Evolutionary conservation across 92 coral and sea anemone species (phyloP).

Genomic region (Porites divaricata): DNA sequence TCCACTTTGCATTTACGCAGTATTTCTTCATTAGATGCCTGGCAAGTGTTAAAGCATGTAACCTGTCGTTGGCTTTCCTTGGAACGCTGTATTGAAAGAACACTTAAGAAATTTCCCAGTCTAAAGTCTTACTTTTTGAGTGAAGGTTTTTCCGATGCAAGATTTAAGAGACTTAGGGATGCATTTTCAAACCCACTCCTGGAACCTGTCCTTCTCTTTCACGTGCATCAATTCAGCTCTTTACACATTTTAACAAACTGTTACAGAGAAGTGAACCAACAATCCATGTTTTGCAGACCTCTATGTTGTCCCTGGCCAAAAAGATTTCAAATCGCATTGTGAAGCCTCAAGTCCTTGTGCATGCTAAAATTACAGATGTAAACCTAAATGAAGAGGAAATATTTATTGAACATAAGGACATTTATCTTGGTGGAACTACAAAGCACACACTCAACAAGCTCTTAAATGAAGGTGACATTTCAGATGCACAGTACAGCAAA

Average conservation of each 20-base stretch:
- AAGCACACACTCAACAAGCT: conserved; percentile 37
- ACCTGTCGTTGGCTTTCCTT: conserved; percentile 46
- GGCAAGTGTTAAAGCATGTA: conserved; percentile 46
- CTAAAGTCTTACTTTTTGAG: conserved; percentile 48
- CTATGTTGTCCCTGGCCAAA: conserved; percentile 39
- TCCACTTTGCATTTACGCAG: too few relatives aligned
- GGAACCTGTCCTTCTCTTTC: conserved; percentile 50
- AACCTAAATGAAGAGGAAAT: too few relatives aligned
- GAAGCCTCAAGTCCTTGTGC: conserved; percentile 22
- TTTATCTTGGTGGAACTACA: conserved; percentile 36
- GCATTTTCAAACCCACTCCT: too few relatives aligned
- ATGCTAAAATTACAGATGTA: too few relatives aligned
- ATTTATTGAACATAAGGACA: too few relatives aligned
- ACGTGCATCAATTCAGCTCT: conserved; percentile 51
- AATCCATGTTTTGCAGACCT: conserved; percentile 23
- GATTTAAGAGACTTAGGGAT: too few relatives aligned
- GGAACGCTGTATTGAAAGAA: conserved; percentile 51
- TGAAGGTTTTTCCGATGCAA: too few relatives aligned
- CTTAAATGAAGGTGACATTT: conserved; percentile 33
- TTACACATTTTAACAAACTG: conserved; percentile 51
- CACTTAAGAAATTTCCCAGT: conserved; percentile 53
- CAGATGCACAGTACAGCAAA: conserved; percentile 29
- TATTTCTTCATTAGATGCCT: too few relatives aligned
- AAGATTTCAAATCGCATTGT: conserved; percentile 45
- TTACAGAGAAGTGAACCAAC: conserved; percentile 57